These are phyloP conservation scores for Myxocyprinus asiaticus DNA, from an alignment of 2,113 vertebrate species.

Conservation along the genomic window DNA sequence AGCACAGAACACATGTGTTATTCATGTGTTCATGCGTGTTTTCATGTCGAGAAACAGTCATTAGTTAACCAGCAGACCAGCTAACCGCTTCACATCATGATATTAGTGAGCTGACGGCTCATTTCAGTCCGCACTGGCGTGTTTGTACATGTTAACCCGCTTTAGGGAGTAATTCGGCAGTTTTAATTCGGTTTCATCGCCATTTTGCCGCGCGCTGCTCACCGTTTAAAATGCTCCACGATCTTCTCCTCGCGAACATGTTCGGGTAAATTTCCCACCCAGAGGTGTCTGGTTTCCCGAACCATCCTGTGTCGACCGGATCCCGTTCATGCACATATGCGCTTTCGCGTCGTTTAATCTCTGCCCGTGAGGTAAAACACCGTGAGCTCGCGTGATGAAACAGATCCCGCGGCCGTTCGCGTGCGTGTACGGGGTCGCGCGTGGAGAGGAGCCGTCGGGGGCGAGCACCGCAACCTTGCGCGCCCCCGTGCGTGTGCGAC, in stretches of 20 bases:
- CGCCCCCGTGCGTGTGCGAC: constrained; percentile 43
- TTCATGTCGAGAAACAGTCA: not conserved
- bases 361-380: constrained; percentile 69
- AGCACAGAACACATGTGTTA: not conserved
- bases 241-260: constrained; percentile 98
- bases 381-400: constrained; percentile 58
- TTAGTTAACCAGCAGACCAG: constrained; percentile 7
- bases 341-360: constrained; percentile 67
- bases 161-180: too few species aligned
- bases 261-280: constrained; percentile 99
- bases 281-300: constrained; percentile 99
- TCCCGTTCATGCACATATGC: constrained; percentile 76
- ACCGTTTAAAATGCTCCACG: constrained; percentile 99
- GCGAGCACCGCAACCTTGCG: constrained; percentile 42
- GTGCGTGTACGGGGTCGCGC: constrained; percentile 62
- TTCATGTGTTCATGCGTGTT: not conserved
- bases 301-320: constrained; percentile 84
- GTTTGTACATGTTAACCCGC: not conserved
- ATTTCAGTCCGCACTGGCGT: not conserved
- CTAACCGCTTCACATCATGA: constrained; percentile 14
- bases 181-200: not conserved
- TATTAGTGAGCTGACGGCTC: not conserved
- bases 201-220: constrained; percentile 54
- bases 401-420: constrained; percentile 40
- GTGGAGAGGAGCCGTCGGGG: constrained; percentile 43